Evolutionary conservation across 2,888 invertebrate genomes (phyloP).

Genomic region (Drosophila nr. fundita): DNA sequence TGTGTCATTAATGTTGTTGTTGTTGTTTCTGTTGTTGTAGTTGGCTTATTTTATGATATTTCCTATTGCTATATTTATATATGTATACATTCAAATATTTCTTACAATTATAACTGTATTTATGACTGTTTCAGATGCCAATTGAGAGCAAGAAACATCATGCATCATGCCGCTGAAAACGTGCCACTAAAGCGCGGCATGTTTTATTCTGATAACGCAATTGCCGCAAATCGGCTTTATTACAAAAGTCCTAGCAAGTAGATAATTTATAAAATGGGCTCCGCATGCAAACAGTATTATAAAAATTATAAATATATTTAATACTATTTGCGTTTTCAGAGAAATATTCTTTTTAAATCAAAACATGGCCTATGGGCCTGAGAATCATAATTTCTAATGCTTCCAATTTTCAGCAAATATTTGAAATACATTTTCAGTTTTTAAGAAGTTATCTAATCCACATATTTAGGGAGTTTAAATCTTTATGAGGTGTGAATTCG

Average conservation of each 20-base stretch:
- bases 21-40: conserved; percentile 27
- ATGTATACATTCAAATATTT: conserved; percentile 38
- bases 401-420: background rate
- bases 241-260: background rate
- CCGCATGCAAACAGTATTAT: background rate
- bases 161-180: background rate
- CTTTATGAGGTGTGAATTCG: background rate
- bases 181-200: conserved; percentile 6
- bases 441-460: background rate
- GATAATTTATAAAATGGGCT: background rate
- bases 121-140: conserved; percentile 27
- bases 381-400: background rate
- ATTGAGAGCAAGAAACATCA: conserved; percentile 3
- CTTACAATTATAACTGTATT: conserved; percentile 11
- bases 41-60: conserved; percentile 48
- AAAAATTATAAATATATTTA: background rate
- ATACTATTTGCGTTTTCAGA: background rate
- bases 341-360: background rate
- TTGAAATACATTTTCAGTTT: background rate
- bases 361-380: background rate
- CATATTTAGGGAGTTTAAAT: background rate
- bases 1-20: conserved; percentile 67
- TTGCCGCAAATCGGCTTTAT: conserved; percentile 14
- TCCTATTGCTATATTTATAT: conserved; percentile 29
- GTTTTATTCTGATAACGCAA: conserved; percentile 25